Evolutionary conservation across 2,888 invertebrate genomes (phyloP), one percentile per base, ranked within the genome.

Genomic region (Thelaira solivaga): DNA sequence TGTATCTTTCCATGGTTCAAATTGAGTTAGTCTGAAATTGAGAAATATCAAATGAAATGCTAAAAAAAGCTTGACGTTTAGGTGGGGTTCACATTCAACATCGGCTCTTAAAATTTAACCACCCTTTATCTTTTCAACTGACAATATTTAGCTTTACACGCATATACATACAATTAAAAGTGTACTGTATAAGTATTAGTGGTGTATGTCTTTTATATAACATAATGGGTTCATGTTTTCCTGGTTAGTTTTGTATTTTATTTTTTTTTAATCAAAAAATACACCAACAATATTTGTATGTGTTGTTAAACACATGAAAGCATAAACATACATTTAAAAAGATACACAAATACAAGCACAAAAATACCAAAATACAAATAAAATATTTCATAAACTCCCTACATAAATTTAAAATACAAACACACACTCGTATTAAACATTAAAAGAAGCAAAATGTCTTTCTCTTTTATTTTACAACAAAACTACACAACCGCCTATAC

Each of bases 161-260:
- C n/a, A n/a, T n/a, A n/a, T n/a, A n/a, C 36, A 18, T 73, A 67
- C 83, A 86, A 85, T 84, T 84, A 82, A 84, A 7, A 65, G 85
- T 85, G 84, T 26, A 36, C 31, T 53, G 29, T 2, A 24, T 10
- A 8, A 18, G 18, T 34, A 47, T n/a, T 43, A n/a, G 82, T 82
- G 83, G 83, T 39, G 26, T 26, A 81, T 49, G 18, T 34, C 81
- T 82, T 83, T n/a, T n/a, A n/a, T n/a, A n/a, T n/a, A n/a, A n/a
- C 83, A 83, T 86, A 83, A 87, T 85, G 84, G 84, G 84, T 83
- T 85, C 83, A 84, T 85, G 85, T 85, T 67, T 22, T 53, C 45
- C 39, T 36, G 24, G 36, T 39, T 26, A 29, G 45, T 47, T 18
- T 67, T 53, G n/a, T 36, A 31, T 51, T 36, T 36, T 61, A 45